A percentile compares a stretch with the other conserved stretches of the same genome.
phyloP scores from a whole-genome alignment of 2,888 invertebrate genomes.

The Deilephila elpenor region DNA sequence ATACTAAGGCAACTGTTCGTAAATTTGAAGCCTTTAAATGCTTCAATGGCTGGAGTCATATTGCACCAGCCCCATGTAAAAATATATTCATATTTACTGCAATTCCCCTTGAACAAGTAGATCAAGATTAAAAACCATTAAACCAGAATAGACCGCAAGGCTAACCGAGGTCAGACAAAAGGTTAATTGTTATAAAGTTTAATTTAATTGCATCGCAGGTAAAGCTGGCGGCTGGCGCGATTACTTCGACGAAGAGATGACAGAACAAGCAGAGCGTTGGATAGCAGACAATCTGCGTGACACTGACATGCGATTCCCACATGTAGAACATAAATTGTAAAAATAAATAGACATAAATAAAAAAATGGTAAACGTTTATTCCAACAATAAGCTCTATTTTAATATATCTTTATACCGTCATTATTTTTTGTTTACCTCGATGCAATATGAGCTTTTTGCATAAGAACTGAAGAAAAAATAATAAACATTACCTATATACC shows the following conservation, averaged over 20 bases:
- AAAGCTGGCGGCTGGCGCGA: conserved; percentile 88
- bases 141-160: too few relatives aligned
- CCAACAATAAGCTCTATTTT: too few relatives aligned
- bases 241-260: conserved; percentile 88
- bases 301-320: conserved; percentile 86
- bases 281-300: conserved; percentile 86
- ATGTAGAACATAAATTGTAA: conserved; percentile 40
- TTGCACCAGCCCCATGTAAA: too few relatives aligned
- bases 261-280: conserved; percentile 88
- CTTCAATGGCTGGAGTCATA: too few relatives aligned
- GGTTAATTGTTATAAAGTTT: too few relatives aligned
- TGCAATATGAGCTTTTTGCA: conserved; percentile 47
- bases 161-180: too few relatives aligned
- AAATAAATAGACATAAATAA: conserved; percentile 43
- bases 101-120: too few relatives aligned
- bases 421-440: conserved; percentile 64
- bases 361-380: conserved; percentile 74
- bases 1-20: too few relatives aligned
- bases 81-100: too few relatives aligned
- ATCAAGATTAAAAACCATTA: too few relatives aligned
- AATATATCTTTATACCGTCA: conserved; percentile 82
- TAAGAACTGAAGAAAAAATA: conserved; percentile 73
- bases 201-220: conserved; percentile 66
- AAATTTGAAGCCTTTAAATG: too few relatives aligned
- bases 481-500: conserved; percentile 31